Percentiles rank a stretch among this genome's conserved stretches.
Conservation (phyloP, 2,888 invertebrate species). For the Zaprionus bogoriensis region DNA sequence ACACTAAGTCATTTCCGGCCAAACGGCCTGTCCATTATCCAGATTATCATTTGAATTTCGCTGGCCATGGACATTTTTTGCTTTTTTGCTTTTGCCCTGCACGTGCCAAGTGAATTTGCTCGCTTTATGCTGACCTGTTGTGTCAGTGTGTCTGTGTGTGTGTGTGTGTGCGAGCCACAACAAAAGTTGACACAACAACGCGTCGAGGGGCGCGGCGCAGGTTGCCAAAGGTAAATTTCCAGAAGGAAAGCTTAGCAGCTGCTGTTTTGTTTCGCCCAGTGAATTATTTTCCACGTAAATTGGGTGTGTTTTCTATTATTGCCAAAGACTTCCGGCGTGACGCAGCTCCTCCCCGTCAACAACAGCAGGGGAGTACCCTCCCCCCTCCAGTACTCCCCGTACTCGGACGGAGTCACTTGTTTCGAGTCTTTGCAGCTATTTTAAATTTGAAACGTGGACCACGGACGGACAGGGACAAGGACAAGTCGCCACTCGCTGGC, state of each 20-base stretch:
- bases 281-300: constrained; percentile 69
- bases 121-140: constrained; percentile 49
- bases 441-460: constrained; percentile 66
- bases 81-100: constrained; percentile 32
- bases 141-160: no score
- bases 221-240: constrained; percentile 52
- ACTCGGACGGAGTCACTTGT: constrained; percentile 64
- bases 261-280: constrained; percentile 53
- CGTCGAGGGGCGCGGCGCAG: constrained; percentile 17
- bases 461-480: no score
- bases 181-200: constrained; percentile 66
- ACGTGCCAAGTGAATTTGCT: constrained; percentile 46
- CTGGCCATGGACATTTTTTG: constrained; percentile 46
- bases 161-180: constrained; percentile 43
- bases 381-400: no score
- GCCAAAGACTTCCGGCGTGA: constrained; percentile 75
- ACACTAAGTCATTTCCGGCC: constrained; percentile 75
- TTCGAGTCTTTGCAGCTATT: constrained; percentile 69
- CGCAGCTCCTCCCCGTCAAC: constrained; percentile 53
- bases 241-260: constrained; percentile 28
- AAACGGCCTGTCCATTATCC: constrained; percentile 65
- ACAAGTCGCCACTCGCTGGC: constrained; percentile 29
- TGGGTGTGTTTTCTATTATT: constrained; percentile 77
- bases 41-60: constrained; percentile 73
- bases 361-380: no score